Base-by-base conservation (phyloP, 2,797 vertebrate species). In the Arctocebus calabarensis region DNA sequence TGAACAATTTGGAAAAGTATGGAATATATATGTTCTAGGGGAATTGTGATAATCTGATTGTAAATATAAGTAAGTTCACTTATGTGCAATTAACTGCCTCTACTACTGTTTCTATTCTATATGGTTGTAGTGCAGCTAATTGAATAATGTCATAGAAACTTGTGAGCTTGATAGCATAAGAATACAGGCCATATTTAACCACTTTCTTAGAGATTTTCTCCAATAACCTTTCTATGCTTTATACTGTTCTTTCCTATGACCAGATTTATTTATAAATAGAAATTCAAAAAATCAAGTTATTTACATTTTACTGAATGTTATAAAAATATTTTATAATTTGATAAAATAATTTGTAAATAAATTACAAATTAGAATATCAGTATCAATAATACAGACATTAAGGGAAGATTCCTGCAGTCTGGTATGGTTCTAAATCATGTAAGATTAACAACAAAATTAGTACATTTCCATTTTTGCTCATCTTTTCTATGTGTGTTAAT, bases 371-470 rank as follows among this genome's bases (percentile, higher is more conserved):
- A 77, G 10, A 88, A 95, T 79, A 20, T 70, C 25, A 43, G 2
- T 70, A 45, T 20, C 68, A 87, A 78, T 32, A 84, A 64, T n/a
- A 83, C 22, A 94, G 71, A 59, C 25, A 71, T 7, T 62, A 9
- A 84, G 61, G 43, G 12, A 29, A 66, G 29, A 86, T 43, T 52
- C 25, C 16, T 70, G 17, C 29, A 90, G 74, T 57, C 59, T 66
- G 32, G 55, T n/a, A 86, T 8, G 48, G 34, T 61, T 88, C 16
- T 81, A 29, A 83, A 16, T 81, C 20, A 84, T 64, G n/a, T 59
- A 40, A 94, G 11, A 81, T 73, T 92, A 94, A 70, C 8, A 71
- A 88, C 11, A 71, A 88, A 85, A 37, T 74, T 74, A 64, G 12
- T 22, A 34, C n/a, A 32, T 71, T 25, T 52, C 14, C 19, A 74